Conservation (phyloP, 2,888 invertebrate species). For the Limnephilus auricula region DNA sequence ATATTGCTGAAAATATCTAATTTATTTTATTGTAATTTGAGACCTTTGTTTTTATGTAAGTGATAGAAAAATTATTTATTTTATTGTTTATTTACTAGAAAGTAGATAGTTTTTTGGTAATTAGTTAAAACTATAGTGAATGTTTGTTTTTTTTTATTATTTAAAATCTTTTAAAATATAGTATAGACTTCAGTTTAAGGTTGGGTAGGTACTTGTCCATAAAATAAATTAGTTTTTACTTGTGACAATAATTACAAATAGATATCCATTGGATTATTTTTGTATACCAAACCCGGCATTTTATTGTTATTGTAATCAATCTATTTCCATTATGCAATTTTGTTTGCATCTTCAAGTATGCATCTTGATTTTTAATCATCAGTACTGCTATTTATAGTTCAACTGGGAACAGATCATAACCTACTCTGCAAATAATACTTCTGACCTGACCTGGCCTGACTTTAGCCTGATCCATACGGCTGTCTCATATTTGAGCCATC, state of each 20-base stretch:
- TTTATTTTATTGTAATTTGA: constrained; percentile 2
- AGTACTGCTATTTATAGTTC: background rate
- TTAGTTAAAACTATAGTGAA: background rate
- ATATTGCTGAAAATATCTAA: background rate
- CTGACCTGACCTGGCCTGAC: too few species aligned
- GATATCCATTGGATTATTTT: background rate
- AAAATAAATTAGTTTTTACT: background rate
- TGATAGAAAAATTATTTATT: background rate
- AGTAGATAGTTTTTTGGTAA: background rate
- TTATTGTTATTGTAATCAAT: background rate
- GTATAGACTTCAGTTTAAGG: background rate
- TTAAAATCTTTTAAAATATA: background rate
- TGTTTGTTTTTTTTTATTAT: background rate
- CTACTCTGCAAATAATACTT: background rate
- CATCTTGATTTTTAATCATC: background rate
- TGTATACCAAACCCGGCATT: background rate
- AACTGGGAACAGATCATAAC: background rate
- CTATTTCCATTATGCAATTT: background rate
- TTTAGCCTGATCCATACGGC: too few species aligned
- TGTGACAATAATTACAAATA: background rate
- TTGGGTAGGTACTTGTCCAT: background rate
- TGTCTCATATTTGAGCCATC: too few species aligned
- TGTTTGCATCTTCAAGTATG: background rate
- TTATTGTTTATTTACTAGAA: background rate
- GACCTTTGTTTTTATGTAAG: background rate